These are phyloP conservation scores for Triplophysa yarkandensis DNA, from an alignment of 2,797 vertebrate species.

Conservation along the genomic window DNA sequence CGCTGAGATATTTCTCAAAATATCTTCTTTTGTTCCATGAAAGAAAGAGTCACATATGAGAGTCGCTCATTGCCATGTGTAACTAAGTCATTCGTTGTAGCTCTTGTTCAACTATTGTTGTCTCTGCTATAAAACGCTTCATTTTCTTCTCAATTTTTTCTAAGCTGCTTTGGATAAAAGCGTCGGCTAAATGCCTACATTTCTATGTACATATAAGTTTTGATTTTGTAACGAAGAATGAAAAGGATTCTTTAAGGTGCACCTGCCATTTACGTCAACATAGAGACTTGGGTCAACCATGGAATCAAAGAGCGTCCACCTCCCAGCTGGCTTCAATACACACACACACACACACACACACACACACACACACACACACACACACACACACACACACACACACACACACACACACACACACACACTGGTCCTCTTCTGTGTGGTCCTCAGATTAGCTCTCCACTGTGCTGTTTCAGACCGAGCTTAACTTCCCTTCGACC, in stretches of 20 bases:
- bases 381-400: conserved; percentile 51
- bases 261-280: conserved; percentile 77
- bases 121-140: too few species aligned
- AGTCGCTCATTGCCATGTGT: too few species aligned
- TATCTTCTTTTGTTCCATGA: too few species aligned
- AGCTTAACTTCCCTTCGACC: conserved; percentile 60
- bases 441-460: conserved; percentile 74
- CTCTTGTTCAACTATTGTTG: too few species aligned
- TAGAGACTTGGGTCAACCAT: conserved; percentile 52
- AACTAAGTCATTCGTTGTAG: too few species aligned
- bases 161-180: too few species aligned
- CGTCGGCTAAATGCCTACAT: too few species aligned
- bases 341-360: conserved; percentile 6
- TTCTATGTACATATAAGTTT: too few species aligned
- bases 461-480: conserved; percentile 56
- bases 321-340: conserved; percentile 25
- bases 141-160: too few species aligned
- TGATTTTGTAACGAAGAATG: too few species aligned
- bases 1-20: too few species aligned
- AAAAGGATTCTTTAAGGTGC: conserved; percentile 46
- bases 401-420: conserved; percentile 51
- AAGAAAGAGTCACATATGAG: too few species aligned
- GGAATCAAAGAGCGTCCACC: conserved; percentile 4
- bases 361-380: background rate
- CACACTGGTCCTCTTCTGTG: conserved; percentile 68